Evolutionary conservation across 92 coral and sea anemone genomes (phyloP), one percentile per base, ranked within the genome.

Genomic region (Nematostella vectensis): DNA sequence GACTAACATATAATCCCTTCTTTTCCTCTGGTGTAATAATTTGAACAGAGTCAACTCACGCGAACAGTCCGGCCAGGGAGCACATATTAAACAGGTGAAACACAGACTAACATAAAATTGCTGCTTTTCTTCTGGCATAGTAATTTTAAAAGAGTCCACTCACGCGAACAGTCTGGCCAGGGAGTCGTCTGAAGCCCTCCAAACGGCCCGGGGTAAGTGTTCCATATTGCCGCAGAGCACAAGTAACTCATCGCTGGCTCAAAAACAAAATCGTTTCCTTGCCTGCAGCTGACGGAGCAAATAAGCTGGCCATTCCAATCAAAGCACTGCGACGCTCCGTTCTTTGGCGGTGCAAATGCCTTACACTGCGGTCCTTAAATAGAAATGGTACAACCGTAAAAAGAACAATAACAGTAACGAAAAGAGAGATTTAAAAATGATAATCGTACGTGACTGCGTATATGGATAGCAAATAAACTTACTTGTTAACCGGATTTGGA

Each of bases 121-220:
- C n/a, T n/a, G n/a, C n/a, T n/a, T n/a, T n/a, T n/a, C n/a, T n/a
- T n/a, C n/a, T n/a, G n/a, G n/a, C n/a, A n/a, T n/a, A n/a, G n/a
- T n/a, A n/a, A n/a, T n/a, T n/a, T n/a, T n/a, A n/a, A n/a, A n/a
- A n/a, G n/a, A n/a, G n/a, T n/a, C n/a, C 11, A 58, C 89, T 72
- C 58, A 82, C 89, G 37, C 4, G 84, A 62, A 24, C 89, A 82
- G 27, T 82, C 89, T 11, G 89, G 89, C 89, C 83, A 85, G 2
- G 84, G 88, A 4, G 68, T 43, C 9, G 44, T 49, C 3, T 36
- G 1, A 16, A 43, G 61, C 2, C 53, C 49, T 18, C 24, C 38
- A n/a, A 38, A 27, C 3, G 65, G 55, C 8, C 52, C 30, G 16
- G 43, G 6, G 13, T 24, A 72, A 23, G 31, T 40, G 0, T 29